Base-by-base conservation (phyloP, 1,140 invertebrate species). In the Nomia melanderi region DNA sequence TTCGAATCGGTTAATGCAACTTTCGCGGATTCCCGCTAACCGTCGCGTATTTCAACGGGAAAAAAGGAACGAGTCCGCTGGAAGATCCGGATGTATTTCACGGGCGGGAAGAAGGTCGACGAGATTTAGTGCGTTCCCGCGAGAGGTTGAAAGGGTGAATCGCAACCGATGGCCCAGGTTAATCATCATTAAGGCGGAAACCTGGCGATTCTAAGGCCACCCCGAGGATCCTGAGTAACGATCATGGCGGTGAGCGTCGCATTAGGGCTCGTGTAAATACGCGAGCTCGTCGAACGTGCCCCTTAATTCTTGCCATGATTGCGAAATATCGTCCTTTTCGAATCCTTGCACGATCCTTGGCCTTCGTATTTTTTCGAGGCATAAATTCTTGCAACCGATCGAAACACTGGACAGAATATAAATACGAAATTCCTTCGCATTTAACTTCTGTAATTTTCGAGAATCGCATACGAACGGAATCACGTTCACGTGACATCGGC, bases 181-280 rank as follows among this genome's bases (percentile, higher is more conserved):
- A 85, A 85, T 85, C 83, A 85, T 85, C 83, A 79, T 85, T 85
- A 85, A 82, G 79, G 64, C 44, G 74, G 79, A 85, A 82, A 81
- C 59, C 78, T 56, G 82, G 56, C 53, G 65, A 70, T 53, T 20
- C 59, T 50, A 29, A 20, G 69, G 69, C 78, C 79, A 85, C 67
- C 70, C 78, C 29, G 66, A 53, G 71, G 75, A 85, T 84, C 79
- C 83, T 85, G 82, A 85, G 79, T 85, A 85, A 85, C 83, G 83
- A 85, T 79, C 41, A 66, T 65, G 33, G 60, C 65, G 53, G 73
- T 63, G 72, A 69, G 73, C 73, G 77, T 77, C 78, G 82, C 65
- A 75, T 84, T 72, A 78, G 69, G 50, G 50, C 25, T 36, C 59
- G 41, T 65, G 65, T 84, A 81, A 84, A 84, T 84, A 84, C 78